Conservation (phyloP, 2,113 vertebrate genomes). For the Oplegnathus fasciatus region DNA sequence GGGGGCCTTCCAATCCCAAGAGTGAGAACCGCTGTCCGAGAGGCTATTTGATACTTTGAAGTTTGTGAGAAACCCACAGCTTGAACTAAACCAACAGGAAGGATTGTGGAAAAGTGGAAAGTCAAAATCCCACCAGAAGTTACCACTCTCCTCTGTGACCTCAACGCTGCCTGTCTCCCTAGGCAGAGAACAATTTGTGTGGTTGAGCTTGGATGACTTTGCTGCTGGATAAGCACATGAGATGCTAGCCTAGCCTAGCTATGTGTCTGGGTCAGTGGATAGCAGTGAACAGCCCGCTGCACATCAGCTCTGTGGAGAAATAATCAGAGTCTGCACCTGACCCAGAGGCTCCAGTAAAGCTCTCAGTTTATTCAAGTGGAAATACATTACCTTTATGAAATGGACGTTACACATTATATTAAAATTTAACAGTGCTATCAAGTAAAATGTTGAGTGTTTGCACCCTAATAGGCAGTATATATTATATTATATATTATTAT, state of each 20-base stretch:
- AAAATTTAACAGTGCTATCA: not conserved
- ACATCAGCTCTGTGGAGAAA: conserved; percentile 44
- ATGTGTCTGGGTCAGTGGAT: conserved; percentile 67
- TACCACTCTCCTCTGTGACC: conserved; percentile 56
- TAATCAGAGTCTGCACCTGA: conserved; percentile 39
- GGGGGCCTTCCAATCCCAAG: not conserved
- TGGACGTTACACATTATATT: not conserved
- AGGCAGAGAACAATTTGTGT: conserved; percentile 71
- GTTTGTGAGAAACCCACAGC: conserved; percentile 16
- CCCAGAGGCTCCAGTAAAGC: conserved; percentile 11
- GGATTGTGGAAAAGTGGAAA: conserved; percentile 33
- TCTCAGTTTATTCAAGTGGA: not conserved
- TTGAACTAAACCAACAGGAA: conserved; percentile 22
- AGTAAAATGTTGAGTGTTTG: not conserved
- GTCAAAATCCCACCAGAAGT: conserved; percentile 64
- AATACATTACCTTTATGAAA: not conserved
- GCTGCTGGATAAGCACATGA: conserved; percentile 70
- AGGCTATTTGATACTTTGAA: conserved; percentile 23
- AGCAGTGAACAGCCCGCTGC: conserved; percentile 47
- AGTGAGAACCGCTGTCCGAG: not conserved
- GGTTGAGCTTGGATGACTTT: conserved; percentile 79
- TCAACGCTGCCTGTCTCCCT: conserved; percentile 58
- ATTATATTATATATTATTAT: no score
- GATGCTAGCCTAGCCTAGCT: conserved; percentile 59
- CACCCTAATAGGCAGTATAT: not conserved